Base-by-base conservation (phyloP, 2,888 invertebrate genomes). In the Papilio protenor region DNA sequence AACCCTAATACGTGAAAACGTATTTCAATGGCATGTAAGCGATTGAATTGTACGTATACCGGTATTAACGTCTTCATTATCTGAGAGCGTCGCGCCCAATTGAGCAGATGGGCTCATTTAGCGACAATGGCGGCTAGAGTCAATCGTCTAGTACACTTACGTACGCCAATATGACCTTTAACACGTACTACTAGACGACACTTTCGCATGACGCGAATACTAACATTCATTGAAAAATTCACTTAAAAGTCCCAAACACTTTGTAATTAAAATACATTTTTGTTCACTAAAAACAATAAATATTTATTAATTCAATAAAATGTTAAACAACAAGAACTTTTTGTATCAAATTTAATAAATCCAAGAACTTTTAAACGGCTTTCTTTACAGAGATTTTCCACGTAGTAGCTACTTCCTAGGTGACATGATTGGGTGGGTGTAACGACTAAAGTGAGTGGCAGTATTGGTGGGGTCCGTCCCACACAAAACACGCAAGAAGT, bases 31-130 rank as follows among this genome's bases (percentile, higher is more conserved):
- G 59, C 23, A 72, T 72, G 71, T 21, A 61, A 40, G 73, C 33
- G 64, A 66, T 75, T 61, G 77, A 74, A 74, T 74, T 52, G 77
- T 75, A n/a, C 12, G 61, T 70, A 61, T 47, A 75, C 66, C 72
- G 75, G 75, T 61, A 78, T 78, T 75, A 78, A 78, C 77, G 71
- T 78, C 75, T 78, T 78, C 75, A 78, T 78, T 78, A 78, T 78
- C 77, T 70, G 70, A 47, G 75, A 71, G 77, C 75, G 77, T 77
- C 77, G 66, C 77, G 73, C 77, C 75, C 77, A 78, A 78, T 78
- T 78, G 77, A 74, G 59, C 74, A 73, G 55, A 73, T 57, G 66
- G 66, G 73, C 73, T 76, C 71, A 74, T 73, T 77, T 66, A 73
- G 77, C 59, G n/a, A 76, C 80, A 79, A 78, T 72, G 61, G 47